phyloP scores from a whole-genome alignment of 2,113 vertebrate species.

The Phoxinus phoxinus region DNA sequence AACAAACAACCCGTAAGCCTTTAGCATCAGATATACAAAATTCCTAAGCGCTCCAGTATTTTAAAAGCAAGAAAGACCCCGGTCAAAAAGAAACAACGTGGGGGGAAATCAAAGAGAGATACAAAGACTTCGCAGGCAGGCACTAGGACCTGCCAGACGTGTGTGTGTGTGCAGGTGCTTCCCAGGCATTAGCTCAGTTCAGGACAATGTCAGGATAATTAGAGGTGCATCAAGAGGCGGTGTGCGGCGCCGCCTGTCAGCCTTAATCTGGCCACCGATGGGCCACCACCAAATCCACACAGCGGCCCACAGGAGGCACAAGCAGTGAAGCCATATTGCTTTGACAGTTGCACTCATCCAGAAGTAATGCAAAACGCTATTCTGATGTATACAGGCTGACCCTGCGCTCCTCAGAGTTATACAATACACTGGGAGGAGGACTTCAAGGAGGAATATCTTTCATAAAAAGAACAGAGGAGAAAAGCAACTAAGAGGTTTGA shows the following conservation, averaged over 20 bases:
- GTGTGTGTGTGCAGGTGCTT: slow-evolving; percentile 55
- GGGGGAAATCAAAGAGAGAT: slow-evolving; percentile 7
- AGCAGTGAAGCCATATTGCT: slow-evolving; percentile 91
- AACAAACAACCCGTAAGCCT: slow-evolving; percentile 24
- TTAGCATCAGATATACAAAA: slow-evolving; percentile 20
- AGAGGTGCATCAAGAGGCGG: slow-evolving; percentile 80
- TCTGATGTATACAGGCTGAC: slow-evolving; percentile 87
- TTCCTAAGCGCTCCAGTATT: slow-evolving; percentile 11
- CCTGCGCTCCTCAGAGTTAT: slow-evolving; percentile 82
- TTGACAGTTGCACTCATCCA: slow-evolving; percentile 97
- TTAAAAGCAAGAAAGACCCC: neutral
- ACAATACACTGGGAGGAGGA: slow-evolving; percentile 72
- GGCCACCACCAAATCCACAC: slow-evolving; percentile 81
- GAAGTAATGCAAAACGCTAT: slow-evolving; percentile 96
- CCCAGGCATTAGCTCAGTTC: slow-evolving; percentile 80
- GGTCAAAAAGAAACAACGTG: slow-evolving; percentile 39
- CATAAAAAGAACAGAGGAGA: slow-evolving; percentile 28
- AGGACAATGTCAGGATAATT: slow-evolving; percentile 86
- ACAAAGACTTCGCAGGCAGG: slow-evolving; percentile 47
- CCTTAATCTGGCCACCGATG: slow-evolving; percentile 84
- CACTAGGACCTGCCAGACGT: slow-evolving; percentile 64
- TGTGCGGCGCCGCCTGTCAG: slow-evolving; percentile 84
- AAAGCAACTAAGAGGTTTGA: neutral
- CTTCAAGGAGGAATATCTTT: slow-evolving; percentile 35
- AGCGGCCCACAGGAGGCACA: slow-evolving; percentile 88